Evolutionary conservation across 1,140 invertebrate species (phyloP).

Genomic region (Zaprionus inermis): DNA sequence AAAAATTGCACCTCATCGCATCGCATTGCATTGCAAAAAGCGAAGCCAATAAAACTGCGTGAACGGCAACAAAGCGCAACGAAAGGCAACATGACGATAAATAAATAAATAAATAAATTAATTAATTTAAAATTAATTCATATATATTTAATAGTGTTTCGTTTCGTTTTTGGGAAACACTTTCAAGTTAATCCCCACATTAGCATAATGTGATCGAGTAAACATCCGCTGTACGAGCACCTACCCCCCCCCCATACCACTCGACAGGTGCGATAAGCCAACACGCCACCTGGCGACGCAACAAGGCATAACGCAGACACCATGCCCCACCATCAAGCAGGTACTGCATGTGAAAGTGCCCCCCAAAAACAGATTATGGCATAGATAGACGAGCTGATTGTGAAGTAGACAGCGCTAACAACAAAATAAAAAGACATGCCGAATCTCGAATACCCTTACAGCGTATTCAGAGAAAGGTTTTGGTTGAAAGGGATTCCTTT

Average conservation of each 20-base stretch:
- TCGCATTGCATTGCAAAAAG: too few relatives aligned
- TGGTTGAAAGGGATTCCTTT: too few relatives aligned
- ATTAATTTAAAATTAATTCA: not conserved
- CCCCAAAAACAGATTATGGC: slow-evolving; percentile 6
- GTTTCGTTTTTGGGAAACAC: not conserved
- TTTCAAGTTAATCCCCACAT: slow-evolving; percentile 11
- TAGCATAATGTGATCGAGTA: slow-evolving; percentile 2
- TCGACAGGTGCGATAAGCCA: slow-evolving; percentile 5
- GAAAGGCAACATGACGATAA: not conserved
- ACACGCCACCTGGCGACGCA: slow-evolving; percentile 41
- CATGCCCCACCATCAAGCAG: not conserved
- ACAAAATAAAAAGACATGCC: too few relatives aligned
- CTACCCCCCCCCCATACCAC: too few relatives aligned
- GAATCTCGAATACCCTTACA: too few relatives aligned
- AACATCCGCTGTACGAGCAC: not conserved
- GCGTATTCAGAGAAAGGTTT: too few relatives aligned
- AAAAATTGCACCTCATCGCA: slow-evolving; percentile 34
- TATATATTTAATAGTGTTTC: not conserved
- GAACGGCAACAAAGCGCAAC: not conserved
- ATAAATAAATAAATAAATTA: not conserved
- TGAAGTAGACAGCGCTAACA: not conserved
- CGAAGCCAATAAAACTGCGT: slow-evolving; percentile 4
- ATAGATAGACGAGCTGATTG: slow-evolving; percentile 13
- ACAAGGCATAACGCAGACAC: slow-evolving; percentile 30
- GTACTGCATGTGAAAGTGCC: slow-evolving; percentile 11